Evolutionary conservation across 2,888 invertebrate genomes (phyloP).

Genomic region (Heliconius cydno): DNA sequence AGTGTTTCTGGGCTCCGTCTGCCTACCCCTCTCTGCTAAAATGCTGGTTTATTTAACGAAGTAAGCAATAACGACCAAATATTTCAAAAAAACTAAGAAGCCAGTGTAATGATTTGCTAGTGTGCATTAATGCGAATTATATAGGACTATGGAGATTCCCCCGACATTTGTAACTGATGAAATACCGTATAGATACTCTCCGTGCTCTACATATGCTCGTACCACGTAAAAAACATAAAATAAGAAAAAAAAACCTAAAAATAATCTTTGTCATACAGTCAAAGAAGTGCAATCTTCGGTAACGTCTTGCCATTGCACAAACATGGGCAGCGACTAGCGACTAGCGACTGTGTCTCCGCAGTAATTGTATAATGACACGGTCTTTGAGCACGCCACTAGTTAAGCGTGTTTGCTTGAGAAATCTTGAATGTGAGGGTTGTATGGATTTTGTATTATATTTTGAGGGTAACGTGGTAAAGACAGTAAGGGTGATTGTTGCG

Average conservation of each 20-base stretch:
- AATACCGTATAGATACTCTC: too few relatives aligned
- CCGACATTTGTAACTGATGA: too few relatives aligned
- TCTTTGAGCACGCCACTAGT: conserved; percentile 33
- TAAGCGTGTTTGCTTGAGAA: conserved; percentile 13
- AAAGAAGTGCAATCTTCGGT: conserved; percentile 46
- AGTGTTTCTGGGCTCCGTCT: not conserved
- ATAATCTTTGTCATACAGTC: conserved; percentile 44
- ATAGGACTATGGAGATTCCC: too few relatives aligned
- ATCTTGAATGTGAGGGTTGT: not conserved
- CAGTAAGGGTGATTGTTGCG: not conserved
- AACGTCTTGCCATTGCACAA: conserved; percentile 44
- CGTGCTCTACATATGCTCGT: not conserved
- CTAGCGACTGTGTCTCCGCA: conserved; percentile 37
- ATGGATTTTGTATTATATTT: not conserved
- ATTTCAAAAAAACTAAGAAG: too few relatives aligned
- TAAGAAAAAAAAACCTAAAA: conserved; percentile 4
- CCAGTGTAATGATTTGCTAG: too few relatives aligned
- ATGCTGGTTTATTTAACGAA: not conserved
- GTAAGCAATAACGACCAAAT: too few relatives aligned
- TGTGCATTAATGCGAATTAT: too few relatives aligned
- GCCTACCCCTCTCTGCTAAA: not conserved
- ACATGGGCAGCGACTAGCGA: conserved; percentile 39
- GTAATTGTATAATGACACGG: conserved; percentile 37
- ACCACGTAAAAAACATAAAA: not conserved
- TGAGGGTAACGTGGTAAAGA: not conserved